Evolutionary conservation across 2,797 vertebrate genomes (phyloP), one percentile per base, ranked within the genome.

Genomic region (Lepilemur septentrionalis): DNA sequence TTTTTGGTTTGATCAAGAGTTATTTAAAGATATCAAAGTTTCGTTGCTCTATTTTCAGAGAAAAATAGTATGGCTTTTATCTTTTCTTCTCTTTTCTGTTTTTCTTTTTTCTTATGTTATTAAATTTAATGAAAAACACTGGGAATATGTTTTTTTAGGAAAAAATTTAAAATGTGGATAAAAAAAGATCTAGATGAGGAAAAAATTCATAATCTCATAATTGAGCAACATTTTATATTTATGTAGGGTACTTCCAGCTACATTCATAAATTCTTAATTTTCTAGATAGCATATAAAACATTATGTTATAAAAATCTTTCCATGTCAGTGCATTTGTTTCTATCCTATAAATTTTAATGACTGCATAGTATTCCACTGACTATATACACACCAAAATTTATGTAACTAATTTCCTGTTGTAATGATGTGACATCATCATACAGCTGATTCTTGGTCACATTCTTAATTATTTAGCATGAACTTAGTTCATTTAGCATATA

Each of bases 11-110:
- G 15, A 76, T 94, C n/a, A 96, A 96, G 95, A 92, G 87, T 65
- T 79, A 89, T 82, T 48, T 86, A 96, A 23, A 94, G n/a, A 82
- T 93, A 96, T 23, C 0, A 55, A 96, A 15, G 43, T 87, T 97
- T 93, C 0, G 82, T 78, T 91, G 28, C 13, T 85, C 50, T 11
- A 85, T 73, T 95, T 96, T 84, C 87, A 92, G 13, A 95, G 73
- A 81, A 97, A 96, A 93, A 87, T 11, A 50, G 6, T 38, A 93
- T 6, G 1, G 43, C 22, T 23, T 89, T 55, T 89, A 89, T 55
- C 20, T 75, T 69, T 75, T 67, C 30, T 85, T 35, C n/a, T 28
- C 10, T 92, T 82, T 72, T 65, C 38, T 63, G 14, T 79, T 84
- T 95, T 91, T 9, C 23, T 92, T 93, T 50, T 75, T 86, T 88